These are phyloP conservation scores for Isotomurus palustris DNA, from an alignment of 2,888 invertebrate species.

Conservation along the genomic window DNA sequence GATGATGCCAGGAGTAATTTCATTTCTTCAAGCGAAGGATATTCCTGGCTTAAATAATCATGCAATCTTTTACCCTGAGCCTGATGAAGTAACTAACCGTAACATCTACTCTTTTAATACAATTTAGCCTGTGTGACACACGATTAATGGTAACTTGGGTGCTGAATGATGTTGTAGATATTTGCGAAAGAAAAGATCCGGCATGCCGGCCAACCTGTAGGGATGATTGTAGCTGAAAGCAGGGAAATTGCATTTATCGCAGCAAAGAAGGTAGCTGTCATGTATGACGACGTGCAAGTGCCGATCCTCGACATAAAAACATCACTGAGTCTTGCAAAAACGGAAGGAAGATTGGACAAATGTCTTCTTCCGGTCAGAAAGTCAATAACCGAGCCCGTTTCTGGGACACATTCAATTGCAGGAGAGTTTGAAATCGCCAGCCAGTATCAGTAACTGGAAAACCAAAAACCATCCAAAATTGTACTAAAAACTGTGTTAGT, in stretches of 20 bases:
- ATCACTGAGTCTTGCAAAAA: conserved; percentile 44
- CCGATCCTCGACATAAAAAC: conserved; percentile 47
- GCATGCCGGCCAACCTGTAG: conserved; percentile 51
- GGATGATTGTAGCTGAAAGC: conserved; percentile 50
- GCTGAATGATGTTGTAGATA: conserved; percentile 44
- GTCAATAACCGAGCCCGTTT: background rate
- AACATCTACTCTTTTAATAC: too few relatives aligned
- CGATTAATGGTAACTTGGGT: background rate
- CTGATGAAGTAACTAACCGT: conserved; percentile 19
- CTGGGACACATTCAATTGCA: conserved; percentile 50
- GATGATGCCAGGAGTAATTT: conserved; percentile 62
- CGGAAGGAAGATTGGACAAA: conserved; percentile 21
- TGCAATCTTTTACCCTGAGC: conserved; percentile 17
- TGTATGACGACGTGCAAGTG: conserved; percentile 45
- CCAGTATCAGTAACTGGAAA: conserved; percentile 61
- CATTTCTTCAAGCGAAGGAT: conserved; percentile 63
- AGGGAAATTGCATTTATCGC: conserved; percentile 47
- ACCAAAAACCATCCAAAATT: background rate
- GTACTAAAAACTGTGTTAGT: background rate
- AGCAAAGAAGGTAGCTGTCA: conserved; percentile 48
- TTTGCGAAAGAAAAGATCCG: conserved; percentile 48
- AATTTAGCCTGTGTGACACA: background rate
- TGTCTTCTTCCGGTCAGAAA: conserved; percentile 11
- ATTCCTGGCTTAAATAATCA: conserved; percentile 65
- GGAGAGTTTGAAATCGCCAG: conserved; percentile 56